phyloP scores from a whole-genome alignment of 2,113 vertebrate species.

The Carassius auratus region DNA sequence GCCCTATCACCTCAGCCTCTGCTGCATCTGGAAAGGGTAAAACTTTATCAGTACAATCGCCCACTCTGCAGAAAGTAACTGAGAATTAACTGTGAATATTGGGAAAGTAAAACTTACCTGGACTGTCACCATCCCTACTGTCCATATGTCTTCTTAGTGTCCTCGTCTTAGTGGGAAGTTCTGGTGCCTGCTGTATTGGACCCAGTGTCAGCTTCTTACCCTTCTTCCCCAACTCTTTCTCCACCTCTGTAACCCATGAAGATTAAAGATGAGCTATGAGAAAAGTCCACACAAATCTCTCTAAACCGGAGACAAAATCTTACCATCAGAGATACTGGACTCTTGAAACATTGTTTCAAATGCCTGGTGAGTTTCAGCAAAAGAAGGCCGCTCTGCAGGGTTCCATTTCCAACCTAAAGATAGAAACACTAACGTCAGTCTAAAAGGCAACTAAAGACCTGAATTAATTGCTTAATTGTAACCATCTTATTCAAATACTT shows the following conservation, averaged over 20 bases:
- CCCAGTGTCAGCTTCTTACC: conserved; percentile 78
- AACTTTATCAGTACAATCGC: neutral
- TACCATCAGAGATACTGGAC: conserved; percentile 98
- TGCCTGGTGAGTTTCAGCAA: conserved; percentile 96
- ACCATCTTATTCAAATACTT: neutral
- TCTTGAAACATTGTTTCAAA: conserved; percentile 99
- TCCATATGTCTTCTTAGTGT: conserved; percentile 84
- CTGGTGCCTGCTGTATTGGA: conserved; percentile 87
- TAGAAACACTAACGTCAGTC: neutral
- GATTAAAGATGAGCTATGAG: neutral
- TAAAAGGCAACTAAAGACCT: neutral
- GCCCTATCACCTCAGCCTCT: conserved; percentile 84
- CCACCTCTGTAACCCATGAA: conserved; percentile 84
- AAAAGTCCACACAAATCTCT: conserved; percentile 7
- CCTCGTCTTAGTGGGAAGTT: conserved; percentile 95
- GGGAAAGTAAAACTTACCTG: conserved; percentile 64
- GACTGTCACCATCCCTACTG: conserved; percentile 75
- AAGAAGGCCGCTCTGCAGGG: conserved; percentile 90
- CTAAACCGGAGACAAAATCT: neutral
- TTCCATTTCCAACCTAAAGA: conserved; percentile 95
- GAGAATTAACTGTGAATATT: neutral
- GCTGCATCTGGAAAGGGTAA: conserved; percentile 74
- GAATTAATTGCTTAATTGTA: neutral
- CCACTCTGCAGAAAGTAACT: neutral
- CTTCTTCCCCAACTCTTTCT: conserved; percentile 95